Evolutionary conservation across 1,140 invertebrate genomes (phyloP), one percentile per base, ranked within the genome.

Genomic region (Tetragnatha versicolor): DNA sequence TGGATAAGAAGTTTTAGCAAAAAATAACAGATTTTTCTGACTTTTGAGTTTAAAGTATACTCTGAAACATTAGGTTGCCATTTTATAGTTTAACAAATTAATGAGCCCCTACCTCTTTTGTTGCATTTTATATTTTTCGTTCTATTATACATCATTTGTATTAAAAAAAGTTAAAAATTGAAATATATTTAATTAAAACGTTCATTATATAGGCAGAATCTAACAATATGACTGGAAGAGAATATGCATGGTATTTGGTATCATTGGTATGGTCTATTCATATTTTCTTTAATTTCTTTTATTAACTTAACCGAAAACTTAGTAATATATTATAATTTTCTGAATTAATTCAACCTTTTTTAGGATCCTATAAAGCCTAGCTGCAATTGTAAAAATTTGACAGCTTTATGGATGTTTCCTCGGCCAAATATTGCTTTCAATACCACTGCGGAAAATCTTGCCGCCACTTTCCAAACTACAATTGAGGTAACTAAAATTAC

Each of bases 201-300:
- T 10, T 63, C 20, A 12, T 27, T 10, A 51, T 37, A 25, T 20
- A 82, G 81, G 79, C 75, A 0, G 85, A 87, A 79, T 76, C 81
- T 6, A 85, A 86, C 33, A 84, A 85, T 22, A 85, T 87, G 73
- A 88, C 88, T 60, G 85, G 86, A 33, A 81, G 83, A 82, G 60
- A 90, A 82, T 91, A 88, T 81, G 88, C 89, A 2, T 91, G 90
- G 90, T 89, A 89, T 79, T 90, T 91, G 0, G 84, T 92, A 4
- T 89, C 88, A 0, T 86, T 89, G 84, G 89, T 89, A 81, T 82
- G n/a, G 85, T 81, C 66, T 31, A n/a, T 55, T 45, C n/a, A 10
- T 2, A 55, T 14, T 55, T 29, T 22, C 3, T 29, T n/a, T 61
- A 2, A n/a, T n/a, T 5, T n/a, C 3, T 61, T 14, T n/a, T 33